phyloP scores from a whole-genome alignment of 2,797 vertebrate genomes.

The Meda fulgida region DNA sequence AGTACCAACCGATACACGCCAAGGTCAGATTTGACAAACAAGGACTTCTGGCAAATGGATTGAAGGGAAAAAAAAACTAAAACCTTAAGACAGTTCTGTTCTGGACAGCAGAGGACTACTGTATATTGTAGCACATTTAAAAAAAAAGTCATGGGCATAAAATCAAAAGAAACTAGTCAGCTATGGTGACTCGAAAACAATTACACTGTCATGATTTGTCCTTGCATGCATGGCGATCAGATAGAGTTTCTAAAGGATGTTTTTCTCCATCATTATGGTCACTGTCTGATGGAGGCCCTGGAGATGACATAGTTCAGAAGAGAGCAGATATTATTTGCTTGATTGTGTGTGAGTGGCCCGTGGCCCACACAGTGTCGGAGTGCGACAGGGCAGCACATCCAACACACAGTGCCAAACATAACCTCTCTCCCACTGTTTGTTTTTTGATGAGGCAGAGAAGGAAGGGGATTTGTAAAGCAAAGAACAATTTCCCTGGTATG shows the following conservation, averaged over 20 bases:
- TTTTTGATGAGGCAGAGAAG: slow-evolving; percentile 15
- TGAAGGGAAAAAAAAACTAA: not conserved
- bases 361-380: slow-evolving; percentile 13
- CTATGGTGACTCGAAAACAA: not conserved
- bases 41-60: not conserved
- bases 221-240: not conserved
- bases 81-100: not conserved
- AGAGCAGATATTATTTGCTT: slow-evolving; percentile 35
- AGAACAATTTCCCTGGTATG: slow-evolving; percentile 74
- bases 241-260: slow-evolving; percentile 1
- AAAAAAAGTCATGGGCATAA: not conserved
- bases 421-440: slow-evolving; percentile 17
- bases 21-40: slow-evolving; percentile 14
- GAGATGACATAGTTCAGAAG: slow-evolving; percentile 32
- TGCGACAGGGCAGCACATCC: not conserved
- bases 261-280: slow-evolving; percentile 9
- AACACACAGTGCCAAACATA: not conserved
- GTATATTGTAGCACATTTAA: not conserved
- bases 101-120: not conserved
- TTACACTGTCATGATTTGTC: not conserved
- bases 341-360: not conserved
- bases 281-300: slow-evolving; percentile 12
- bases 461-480: slow-evolving; percentile 65
- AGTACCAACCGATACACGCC: not conserved
- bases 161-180: not conserved